Evolutionary conservation across 1,140 invertebrate genomes (phyloP).

Genomic region (Ips nitidus): DNA sequence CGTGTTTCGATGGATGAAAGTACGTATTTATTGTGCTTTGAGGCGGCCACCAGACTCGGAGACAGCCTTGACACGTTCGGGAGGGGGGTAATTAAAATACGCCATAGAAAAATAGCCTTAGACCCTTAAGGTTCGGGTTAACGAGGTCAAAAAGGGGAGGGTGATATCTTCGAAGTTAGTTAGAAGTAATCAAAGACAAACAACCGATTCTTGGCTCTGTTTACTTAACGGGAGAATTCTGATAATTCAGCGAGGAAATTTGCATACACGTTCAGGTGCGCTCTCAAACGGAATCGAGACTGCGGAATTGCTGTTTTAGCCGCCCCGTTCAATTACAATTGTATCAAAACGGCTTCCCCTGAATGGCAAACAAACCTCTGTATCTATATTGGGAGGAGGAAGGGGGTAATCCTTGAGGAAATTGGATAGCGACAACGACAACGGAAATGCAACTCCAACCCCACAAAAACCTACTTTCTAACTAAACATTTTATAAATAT

Average conservation of each 20-base stretch:
- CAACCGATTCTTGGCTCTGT: conserved; percentile 33
- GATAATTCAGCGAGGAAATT: conserved; percentile 34
- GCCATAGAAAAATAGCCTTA: too few species aligned
- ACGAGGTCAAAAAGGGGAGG: conserved; percentile 6
- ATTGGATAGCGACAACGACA: neutral
- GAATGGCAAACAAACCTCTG: conserved; percentile 29
- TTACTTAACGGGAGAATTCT: conserved; percentile 25
- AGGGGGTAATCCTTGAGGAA: conserved; percentile 1
- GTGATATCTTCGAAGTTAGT: conserved; percentile 29
- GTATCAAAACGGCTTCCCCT: conserved; percentile 29
- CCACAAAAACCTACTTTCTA: too few species aligned
- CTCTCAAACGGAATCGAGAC: conserved; percentile 31
- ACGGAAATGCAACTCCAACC: too few species aligned
- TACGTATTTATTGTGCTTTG: conserved; percentile 25
- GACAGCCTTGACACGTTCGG: neutral
- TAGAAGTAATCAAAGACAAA: conserved; percentile 36
- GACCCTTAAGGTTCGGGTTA: neutral
- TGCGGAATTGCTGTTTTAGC: conserved; percentile 36
- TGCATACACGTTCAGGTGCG: conserved; percentile 32
- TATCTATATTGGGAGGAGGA: conserved; percentile 17
- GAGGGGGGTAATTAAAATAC: too few species aligned
- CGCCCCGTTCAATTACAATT: conserved; percentile 36
- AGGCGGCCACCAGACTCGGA: neutral
- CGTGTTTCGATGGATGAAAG: conserved; percentile 29
- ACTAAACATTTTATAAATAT: too few species aligned